Evolutionary conservation across 2,113 vertebrate genomes (phyloP), one percentile per base, ranked within the genome.

Genomic region (Tympanuchus pallidicinctus): DNA sequence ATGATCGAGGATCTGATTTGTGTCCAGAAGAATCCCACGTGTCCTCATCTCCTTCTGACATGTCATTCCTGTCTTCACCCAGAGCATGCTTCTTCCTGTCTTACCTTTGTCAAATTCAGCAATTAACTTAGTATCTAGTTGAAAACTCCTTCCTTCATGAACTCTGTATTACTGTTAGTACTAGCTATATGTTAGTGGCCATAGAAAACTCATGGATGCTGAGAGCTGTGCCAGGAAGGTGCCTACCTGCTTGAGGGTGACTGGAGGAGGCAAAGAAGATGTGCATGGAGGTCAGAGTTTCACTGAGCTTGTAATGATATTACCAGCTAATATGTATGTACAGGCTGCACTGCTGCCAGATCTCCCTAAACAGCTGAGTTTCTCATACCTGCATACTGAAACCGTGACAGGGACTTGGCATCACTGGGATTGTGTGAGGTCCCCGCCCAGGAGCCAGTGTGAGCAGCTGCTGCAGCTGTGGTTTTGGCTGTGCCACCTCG

Each of bases 321-420:
- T 63, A 42, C 56, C 60, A 25, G 16, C 27, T 71, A 88, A 64
- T 71, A 42, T 2, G 10, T 20, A 54, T 45, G 25, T 86, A 48
- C 27, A 92, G 73, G 11, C 22, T 19, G 21, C 18, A 5, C 21
- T 61, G 52, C 70, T 77, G 59, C 34, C 67, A 57, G 67, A 77
- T 56, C 56, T 71, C 42, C 63, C 64, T 74, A 67, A 93, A 34
- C 52, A 61, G 73, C 56, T 1, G 1, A 56, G 19, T 36, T 64
- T 56, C 14, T 72, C 59, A 7, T 16, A 43, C 21, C 12, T 4
- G 2, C n/a, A 1, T 11, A 10, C 14, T 57, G 75, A 82, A 88
- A 66, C 20, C 5, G 4, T 1, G 45, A 16, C 3, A 4, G 30
- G 21, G 61, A 25, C 38, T 16, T 0, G 0, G 22, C 28, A 20